A percentile compares a stretch with the other conserved stretches of the same genome.
phyloP scores from a whole-genome alignment of 2,113 vertebrate species.

The Larimichthys polyactis region DNA sequence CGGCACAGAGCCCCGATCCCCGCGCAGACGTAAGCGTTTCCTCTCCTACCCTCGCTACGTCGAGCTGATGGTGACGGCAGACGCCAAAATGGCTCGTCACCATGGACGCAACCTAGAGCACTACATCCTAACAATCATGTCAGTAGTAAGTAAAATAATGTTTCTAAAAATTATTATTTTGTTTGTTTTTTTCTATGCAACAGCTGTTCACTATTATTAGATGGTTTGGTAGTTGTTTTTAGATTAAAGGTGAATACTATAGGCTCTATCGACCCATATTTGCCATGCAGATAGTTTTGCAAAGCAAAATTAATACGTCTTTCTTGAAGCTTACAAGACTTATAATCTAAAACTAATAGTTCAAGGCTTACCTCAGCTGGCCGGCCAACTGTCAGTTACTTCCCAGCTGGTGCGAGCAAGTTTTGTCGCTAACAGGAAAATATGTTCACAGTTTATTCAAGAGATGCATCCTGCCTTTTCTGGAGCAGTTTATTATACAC shows the following conservation, averaged over 20 bases:
- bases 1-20: constrained; percentile 55
- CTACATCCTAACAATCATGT: constrained; percentile 97
- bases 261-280: too few relatives aligned
- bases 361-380: too few relatives aligned
- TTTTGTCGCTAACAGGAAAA: too few relatives aligned
- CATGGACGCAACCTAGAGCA: constrained; percentile 94
- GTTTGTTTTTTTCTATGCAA: not conserved
- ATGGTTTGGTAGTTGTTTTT: not conserved
- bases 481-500: not conserved
- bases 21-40: constrained; percentile 91
- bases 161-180: constrained; percentile 67
- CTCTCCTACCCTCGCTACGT: constrained; percentile 98
- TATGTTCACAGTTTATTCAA: not conserved
- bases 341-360: too few relatives aligned
- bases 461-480: not conserved
- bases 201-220: not conserved
- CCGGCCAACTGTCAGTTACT: not conserved
- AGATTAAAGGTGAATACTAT: too few relatives aligned
- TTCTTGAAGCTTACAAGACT: too few relatives aligned
- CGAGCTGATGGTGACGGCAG: constrained; percentile 97
- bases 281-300: not conserved
- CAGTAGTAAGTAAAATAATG: constrained; percentile 94
- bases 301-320: too few relatives aligned
- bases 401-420: not conserved
- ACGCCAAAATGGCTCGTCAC: constrained; percentile 92